These are phyloP conservation scores for Jordanella pulchra DNA, from an alignment of 2,797 vertebrate genomes.

Conservation along the genomic window DNA sequence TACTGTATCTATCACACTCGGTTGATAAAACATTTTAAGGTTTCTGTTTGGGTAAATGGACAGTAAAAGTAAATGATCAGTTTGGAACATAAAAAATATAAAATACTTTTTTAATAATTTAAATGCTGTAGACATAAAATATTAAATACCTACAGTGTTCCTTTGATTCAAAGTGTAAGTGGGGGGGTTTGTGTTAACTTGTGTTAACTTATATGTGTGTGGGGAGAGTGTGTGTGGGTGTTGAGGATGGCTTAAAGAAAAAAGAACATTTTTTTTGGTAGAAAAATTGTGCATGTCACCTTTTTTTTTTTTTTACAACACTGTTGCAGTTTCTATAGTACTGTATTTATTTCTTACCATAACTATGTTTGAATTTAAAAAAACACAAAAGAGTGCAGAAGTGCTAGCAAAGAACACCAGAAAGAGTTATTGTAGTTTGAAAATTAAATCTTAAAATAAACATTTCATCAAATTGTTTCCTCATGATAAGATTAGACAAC, in stretches of 20 bases:
- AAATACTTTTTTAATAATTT: conserved; percentile 45
- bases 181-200: conserved; percentile 9
- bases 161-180: conserved; percentile 8
- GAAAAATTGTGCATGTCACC: conserved; percentile 52
- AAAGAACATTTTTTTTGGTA: conserved; percentile 42
- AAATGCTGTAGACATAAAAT: conserved; percentile 36
- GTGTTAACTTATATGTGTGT: conserved; percentile 3
- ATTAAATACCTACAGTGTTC: conserved; percentile 12
- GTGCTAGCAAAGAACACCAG: no score
- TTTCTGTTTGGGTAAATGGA: background rate
- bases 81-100: conserved; percentile 1
- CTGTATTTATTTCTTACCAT: conserved; percentile 11
- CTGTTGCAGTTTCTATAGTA: conserved; percentile 20
- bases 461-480: background rate
- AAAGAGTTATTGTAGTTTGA: background rate
- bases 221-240: conserved; percentile 14
- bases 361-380: background rate
- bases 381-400: background rate
- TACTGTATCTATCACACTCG: background rate
- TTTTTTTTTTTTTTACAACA: conserved; percentile 41
- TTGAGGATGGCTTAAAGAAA: background rate
- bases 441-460: background rate
- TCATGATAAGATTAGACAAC: background rate
- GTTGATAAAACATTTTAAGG: background rate
- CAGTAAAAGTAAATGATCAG: background rate